Conservation (phyloP, 2,797 vertebrate species). For the Poecilia wingei region DNA sequence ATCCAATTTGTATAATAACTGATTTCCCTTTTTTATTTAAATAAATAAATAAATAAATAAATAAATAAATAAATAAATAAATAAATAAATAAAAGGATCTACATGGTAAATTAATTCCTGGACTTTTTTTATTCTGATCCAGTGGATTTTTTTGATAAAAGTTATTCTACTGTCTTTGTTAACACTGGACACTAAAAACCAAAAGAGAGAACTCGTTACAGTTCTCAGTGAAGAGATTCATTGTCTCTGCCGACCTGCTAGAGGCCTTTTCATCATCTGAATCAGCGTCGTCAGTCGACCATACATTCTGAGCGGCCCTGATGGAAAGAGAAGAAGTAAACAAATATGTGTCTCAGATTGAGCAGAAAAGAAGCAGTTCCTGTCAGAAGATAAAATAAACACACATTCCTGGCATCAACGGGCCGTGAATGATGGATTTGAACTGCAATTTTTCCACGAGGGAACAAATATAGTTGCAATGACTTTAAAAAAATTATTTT, state of each 20-base stretch:
- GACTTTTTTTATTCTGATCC: neutral
- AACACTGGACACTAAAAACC: neutral
- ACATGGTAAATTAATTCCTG: neutral
- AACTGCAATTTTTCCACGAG: neutral
- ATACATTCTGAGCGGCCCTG: slow-evolving; percentile 18
- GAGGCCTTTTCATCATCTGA: slow-evolving; percentile 25
- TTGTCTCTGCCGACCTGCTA: slow-evolving; percentile 33
- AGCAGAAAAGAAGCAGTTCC: neutral
- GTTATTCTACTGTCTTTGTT: neutral
- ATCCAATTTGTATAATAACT: neutral
- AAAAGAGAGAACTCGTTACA: neutral
- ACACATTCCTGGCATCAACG: neutral
- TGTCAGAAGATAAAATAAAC: neutral
- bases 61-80: neutral
- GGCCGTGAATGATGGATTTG: neutral
- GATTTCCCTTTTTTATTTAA: neutral
- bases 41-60: neutral
- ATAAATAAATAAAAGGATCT: neutral
- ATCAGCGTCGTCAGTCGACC: slow-evolving; percentile 33
- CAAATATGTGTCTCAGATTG: fast-evolving
- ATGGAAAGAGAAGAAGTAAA: neutral
- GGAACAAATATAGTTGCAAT: neutral
- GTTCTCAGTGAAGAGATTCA: too few relatives aligned
- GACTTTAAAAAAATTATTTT: neutral
- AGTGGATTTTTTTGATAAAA: neutral